Base-by-base conservation (phyloP, 2,888 invertebrate genomes). In the Mellilla xanthometata region DNA sequence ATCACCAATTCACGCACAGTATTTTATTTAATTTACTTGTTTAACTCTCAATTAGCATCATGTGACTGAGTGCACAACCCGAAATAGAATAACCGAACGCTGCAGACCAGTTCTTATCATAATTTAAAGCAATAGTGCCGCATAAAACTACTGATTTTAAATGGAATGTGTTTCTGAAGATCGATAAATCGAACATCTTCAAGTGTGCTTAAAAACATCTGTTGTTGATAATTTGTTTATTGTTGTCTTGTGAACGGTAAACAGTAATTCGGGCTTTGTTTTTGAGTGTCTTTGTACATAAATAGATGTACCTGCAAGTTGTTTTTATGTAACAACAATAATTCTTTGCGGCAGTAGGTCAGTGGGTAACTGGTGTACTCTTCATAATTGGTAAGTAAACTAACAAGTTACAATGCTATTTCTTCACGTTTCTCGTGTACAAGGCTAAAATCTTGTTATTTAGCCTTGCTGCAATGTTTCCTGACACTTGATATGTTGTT, bases 1-100 rank as follows among this genome's bases (percentile, higher is more conserved):
- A 10, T 26, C 32, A 36, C 28, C 34, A 9, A 4, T 45, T 31
- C 24, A 24, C n/a, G 9, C 19, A 12, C 23, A 29, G 24, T 38
- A 53, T 62, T 66, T 60, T 52, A 63, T 61, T 62, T 56, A 64
- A 61, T 62, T 64, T 60, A 65, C 63, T 58, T 65, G 62, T 68
- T 62, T 64, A 66, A 53, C 58, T 24, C 24, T 49, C 54, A 70
- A 72, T 72, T 65, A 67, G 36, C 61, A 73, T 72, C 68, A 75
- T 72, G 72, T 74, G 69, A 77, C 65, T 60, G 60, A 68, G 57
- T 60, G 54, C 43, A 56, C 53, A 60, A 59, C 61, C 59, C 64
- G 56, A 56, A 61, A 63, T 52, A 60, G 46, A 59, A 22, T 38
- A 24, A 29, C 32, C 40, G 44, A 43, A 43, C 51, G 50, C 52